These are phyloP conservation scores for Strix occidentalis DNA, from an alignment of 2,797 vertebrate species.

Conservation along the genomic window DNA sequence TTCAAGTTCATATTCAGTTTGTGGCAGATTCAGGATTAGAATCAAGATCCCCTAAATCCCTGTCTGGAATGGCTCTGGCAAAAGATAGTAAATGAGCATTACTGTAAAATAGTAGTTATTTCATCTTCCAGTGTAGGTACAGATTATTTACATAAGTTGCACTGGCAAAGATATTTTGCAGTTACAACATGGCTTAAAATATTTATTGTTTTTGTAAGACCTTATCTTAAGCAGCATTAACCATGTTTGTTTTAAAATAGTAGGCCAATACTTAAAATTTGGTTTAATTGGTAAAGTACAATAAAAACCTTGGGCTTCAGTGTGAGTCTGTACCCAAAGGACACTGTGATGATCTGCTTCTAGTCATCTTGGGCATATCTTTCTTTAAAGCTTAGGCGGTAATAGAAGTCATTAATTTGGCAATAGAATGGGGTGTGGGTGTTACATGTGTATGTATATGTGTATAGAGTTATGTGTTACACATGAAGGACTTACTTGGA, in stretches of 20 bases:
- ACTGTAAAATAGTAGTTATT: not conserved
- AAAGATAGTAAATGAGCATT: not conserved
- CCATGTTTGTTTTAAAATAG: not conserved
- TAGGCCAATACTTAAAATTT: not conserved
- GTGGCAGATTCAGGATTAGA: not conserved
- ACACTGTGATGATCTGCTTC: not conserved
- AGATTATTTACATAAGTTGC: not conserved
- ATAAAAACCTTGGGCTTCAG: not conserved
- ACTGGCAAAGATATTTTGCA: not conserved
- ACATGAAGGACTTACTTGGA: not conserved
- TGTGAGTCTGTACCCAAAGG: not conserved
- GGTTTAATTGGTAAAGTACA: not conserved
- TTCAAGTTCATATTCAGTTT: not conserved
- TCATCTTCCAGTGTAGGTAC: not conserved
- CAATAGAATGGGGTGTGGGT: not conserved
- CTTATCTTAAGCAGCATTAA: not conserved
- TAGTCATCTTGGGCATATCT: not conserved
- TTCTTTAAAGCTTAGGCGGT: not conserved
- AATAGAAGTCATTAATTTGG: not conserved
- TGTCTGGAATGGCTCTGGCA: not conserved
- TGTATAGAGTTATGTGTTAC: not conserved
- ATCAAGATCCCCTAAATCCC: not conserved
- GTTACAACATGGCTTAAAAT: not conserved
- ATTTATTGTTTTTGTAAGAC: not conserved
- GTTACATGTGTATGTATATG: not conserved